These are phyloP conservation scores for Antitype chi DNA, from an alignment of 2,888 invertebrate species.

Conservation along the genomic window DNA sequence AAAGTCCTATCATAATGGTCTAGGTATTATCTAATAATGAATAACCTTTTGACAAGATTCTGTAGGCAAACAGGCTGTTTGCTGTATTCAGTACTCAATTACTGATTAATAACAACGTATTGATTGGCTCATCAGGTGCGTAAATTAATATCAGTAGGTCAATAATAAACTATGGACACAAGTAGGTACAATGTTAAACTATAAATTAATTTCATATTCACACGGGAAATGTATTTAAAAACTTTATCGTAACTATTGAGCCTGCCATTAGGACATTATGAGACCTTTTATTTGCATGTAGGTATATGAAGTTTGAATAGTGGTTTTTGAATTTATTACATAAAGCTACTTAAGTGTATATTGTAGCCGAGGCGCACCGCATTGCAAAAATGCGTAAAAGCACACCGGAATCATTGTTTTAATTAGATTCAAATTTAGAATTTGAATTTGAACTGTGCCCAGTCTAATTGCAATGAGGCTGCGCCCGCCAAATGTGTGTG, in stretches of 20 bases:
- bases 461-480: background rate
- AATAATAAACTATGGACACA: constrained; percentile 6
- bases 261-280: background rate
- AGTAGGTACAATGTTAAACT: background rate
- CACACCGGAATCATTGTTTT: background rate
- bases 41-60: background rate
- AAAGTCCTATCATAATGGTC: background rate
- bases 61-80: background rate
- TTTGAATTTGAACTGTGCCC: background rate
- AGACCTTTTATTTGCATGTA: background rate
- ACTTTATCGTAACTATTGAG: background rate
- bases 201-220: background rate
- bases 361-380: background rate
- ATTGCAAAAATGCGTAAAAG: background rate
- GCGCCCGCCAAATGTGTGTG: too few species aligned
- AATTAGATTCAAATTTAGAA: background rate
- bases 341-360: background rate
- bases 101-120: constrained; percentile 23
- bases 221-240: background rate
- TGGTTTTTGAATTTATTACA: background rate
- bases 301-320: background rate
- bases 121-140: constrained; percentile 36
- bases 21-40: too few species aligned
- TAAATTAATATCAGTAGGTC: constrained; percentile 39
- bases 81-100: background rate